Percentiles rank a stretch among this genome's conserved stretches.
Conservation (phyloP, 1,140 invertebrate genomes). For the Drosophila melanica region DNA sequence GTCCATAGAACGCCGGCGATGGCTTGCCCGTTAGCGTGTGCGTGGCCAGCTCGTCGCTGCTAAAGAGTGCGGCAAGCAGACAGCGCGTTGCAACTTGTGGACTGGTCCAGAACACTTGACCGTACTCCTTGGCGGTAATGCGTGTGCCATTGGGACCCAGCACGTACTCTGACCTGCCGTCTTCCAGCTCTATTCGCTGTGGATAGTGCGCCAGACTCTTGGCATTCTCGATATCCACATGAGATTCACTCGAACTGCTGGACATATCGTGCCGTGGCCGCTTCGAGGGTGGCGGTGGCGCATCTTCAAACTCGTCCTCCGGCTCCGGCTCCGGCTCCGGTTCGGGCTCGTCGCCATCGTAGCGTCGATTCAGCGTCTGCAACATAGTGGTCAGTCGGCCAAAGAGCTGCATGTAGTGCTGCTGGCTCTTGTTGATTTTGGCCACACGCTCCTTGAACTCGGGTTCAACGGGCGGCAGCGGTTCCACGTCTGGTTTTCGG, state of each 20-base stretch:
- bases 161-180: conserved; percentile 47
- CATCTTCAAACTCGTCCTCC: background rate
- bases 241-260: conserved; percentile 49
- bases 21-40: conserved; percentile 84
- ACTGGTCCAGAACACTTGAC: conserved; percentile 72
- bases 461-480: conserved; percentile 38
- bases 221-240: conserved; percentile 1
- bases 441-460: conserved; percentile 44
- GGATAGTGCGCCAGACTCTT: conserved; percentile 39
- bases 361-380: conserved; percentile 56
- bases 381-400: conserved; percentile 41
- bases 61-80: conserved; percentile 74
- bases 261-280: conserved; percentile 37
- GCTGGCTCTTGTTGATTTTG: conserved; percentile 57
- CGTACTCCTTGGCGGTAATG: conserved; percentile 59
- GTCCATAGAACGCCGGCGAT: conserved; percentile 78
- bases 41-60: conserved; percentile 77
- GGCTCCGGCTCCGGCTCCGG: conserved; percentile 2
- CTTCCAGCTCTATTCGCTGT: conserved; percentile 13
- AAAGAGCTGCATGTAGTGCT: conserved; percentile 47
- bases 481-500: conserved; percentile 7
- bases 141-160: conserved; percentile 81
- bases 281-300: conserved; percentile 15
- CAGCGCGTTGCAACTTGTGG: conserved; percentile 78
- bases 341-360: conserved; percentile 31